Evolutionary conservation across 35 echinoderm and acorn worm genomes (phyloP).

Genomic region (Lytechinus pictus): DNA sequence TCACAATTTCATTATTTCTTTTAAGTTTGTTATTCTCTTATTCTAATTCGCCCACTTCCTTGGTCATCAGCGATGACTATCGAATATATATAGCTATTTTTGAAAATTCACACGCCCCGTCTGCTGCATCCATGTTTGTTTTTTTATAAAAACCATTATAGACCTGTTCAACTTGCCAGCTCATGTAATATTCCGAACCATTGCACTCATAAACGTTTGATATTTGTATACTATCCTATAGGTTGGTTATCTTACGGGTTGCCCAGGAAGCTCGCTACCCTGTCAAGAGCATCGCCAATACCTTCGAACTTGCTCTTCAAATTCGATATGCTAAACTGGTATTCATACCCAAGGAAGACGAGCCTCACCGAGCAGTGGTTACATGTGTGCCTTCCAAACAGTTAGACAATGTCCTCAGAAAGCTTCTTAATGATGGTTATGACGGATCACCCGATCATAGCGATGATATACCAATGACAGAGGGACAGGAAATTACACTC

Average conservation of each 20-base stretch:
- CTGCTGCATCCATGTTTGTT: too few relatives aligned
- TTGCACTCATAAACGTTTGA: too few relatives aligned
- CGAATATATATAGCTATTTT: too few relatives aligned
- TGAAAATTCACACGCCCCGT: too few relatives aligned
- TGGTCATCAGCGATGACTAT: too few relatives aligned
- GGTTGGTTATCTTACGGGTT: constrained; percentile 79
- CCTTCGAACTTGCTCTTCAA: constrained; percentile 86
- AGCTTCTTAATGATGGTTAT: constrained; percentile 74
- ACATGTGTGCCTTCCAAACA: constrained; percentile 76
- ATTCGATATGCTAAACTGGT: constrained; percentile 90
- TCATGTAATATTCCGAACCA: too few relatives aligned
- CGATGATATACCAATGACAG: constrained; percentile 84
- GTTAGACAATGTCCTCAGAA: constrained; percentile 73
- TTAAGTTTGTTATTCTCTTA: too few relatives aligned
- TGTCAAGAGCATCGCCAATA: constrained; percentile 72
- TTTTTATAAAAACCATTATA: too few relatives aligned
- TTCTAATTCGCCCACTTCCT: too few relatives aligned
- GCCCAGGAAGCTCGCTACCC: constrained; percentile 75
- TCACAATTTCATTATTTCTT: too few relatives aligned
- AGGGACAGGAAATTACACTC: constrained; percentile 88
- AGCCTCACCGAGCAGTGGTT: constrained; percentile 77
- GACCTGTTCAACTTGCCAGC: too few relatives aligned
- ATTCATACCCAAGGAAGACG: constrained; percentile 77
- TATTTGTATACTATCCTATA: constrained; percentile 48
- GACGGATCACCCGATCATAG: constrained; percentile 83